These are phyloP conservation scores for Clarias laeviceps DNA, from an alignment of 2,797 vertebrate species.

Conservation along the genomic window DNA sequence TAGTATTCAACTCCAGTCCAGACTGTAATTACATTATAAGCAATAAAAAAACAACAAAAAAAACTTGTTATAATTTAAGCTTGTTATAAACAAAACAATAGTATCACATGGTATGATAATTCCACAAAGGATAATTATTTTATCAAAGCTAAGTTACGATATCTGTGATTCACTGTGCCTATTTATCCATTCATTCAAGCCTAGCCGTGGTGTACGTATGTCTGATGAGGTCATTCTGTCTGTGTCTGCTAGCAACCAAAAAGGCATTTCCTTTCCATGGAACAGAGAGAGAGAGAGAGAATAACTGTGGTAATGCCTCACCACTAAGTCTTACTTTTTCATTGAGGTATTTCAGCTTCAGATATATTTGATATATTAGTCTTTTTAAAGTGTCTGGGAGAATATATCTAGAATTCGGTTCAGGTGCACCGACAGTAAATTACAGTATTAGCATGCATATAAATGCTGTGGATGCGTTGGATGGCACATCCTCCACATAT, in stretches of 20 bases:
- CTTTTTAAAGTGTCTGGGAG: background rate
- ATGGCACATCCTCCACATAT: too few species aligned
- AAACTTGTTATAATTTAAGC: background rate
- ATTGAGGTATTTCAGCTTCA: background rate
- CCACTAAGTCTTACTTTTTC: background rate
- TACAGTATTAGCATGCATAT: background rate
- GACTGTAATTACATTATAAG: background rate
- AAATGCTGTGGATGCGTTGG: too few species aligned
- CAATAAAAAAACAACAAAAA: background rate
- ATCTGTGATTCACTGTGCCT: background rate
- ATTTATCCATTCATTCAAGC: background rate
- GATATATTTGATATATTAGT: background rate
- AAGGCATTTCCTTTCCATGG: conserved; percentile 15
- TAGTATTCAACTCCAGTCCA: background rate
- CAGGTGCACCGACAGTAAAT: background rate
- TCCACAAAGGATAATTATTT: background rate
- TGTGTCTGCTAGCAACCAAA: conserved; percentile 13
- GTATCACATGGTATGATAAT: background rate
- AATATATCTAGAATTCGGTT: background rate
- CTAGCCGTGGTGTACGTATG: background rate
- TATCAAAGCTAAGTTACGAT: background rate
- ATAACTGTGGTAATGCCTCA: conserved; percentile 13
- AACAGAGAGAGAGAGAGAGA: background rate
- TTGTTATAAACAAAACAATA: background rate
- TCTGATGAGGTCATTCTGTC: conserved; percentile 10